Evolutionary conservation across 2,888 invertebrate species (phyloP).

Genomic region (Meghimatium bilineatum): DNA sequence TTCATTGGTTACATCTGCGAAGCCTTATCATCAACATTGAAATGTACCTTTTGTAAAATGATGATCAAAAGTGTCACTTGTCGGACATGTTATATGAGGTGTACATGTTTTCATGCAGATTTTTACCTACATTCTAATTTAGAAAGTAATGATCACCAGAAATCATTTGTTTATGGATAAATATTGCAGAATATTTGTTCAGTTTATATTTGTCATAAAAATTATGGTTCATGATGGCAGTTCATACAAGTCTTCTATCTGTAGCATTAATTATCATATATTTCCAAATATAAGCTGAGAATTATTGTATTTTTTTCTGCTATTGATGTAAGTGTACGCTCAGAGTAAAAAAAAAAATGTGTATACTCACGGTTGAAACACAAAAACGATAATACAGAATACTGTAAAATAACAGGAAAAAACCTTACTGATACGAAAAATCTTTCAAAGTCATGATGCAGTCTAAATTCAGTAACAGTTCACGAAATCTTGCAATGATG

Average conservation of each 20-base stretch:
- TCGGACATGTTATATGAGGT: background rate
- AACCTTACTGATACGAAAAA: no score
- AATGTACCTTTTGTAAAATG: background rate
- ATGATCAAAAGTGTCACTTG: background rate
- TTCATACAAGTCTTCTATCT: background rate
- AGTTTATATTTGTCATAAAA: background rate
- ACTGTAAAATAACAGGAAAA: no score
- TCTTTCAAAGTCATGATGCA: no score
- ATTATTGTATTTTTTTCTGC: no score
- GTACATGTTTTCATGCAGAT: background rate
- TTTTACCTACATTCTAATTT: background rate
- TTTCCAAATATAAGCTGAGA: no score
- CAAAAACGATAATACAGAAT: no score
- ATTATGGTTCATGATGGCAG: background rate
- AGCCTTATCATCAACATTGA: background rate
- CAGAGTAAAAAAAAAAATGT: no score
- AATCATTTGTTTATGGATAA: background rate
- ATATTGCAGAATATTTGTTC: background rate
- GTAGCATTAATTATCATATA: background rate
- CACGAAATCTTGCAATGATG: no score
- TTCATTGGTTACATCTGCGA: background rate
- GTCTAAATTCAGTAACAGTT: no score
- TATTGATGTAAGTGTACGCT: no score
- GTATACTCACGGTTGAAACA: no score
- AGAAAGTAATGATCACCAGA: background rate